Evolutionary conservation across 2,888 invertebrate species (phyloP).

Genomic region (Amphiduros pacificus): DNA sequence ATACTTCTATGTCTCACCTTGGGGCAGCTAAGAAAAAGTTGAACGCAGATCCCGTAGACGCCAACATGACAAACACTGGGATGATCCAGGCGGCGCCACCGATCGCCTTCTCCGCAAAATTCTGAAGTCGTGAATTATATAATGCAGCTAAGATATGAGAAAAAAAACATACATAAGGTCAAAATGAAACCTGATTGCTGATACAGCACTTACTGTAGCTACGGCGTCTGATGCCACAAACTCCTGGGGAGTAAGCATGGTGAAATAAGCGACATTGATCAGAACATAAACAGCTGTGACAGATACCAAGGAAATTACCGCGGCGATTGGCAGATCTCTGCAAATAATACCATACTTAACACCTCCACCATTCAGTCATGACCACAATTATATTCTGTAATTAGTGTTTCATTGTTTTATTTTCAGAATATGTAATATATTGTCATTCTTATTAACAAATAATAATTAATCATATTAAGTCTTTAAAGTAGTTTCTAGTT

Average conservation of each 20-base stretch:
- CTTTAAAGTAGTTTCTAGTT: no score
- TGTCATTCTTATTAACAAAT: no score
- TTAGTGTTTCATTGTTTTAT: no score
- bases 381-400: no score
- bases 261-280: conserved; percentile 12
- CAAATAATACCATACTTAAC: no score
- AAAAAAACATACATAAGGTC: no score
- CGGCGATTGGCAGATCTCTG: conserved; percentile 14
- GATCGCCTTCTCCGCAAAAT: conserved; percentile 2
- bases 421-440: no score
- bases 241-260: conserved; percentile 6
- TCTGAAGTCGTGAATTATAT: no score
- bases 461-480: no score
- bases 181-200: no score
- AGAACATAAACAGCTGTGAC: conserved; percentile 5
- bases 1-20: neutral
- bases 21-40: conserved; percentile 4
- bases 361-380: no score
- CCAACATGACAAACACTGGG: conserved; percentile 8
- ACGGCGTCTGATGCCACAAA: conserved; percentile 6
- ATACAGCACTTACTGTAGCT: conserved; percentile 4
- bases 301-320: neutral
- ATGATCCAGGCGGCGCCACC: conserved; percentile 1
- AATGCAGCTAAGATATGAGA: no score
- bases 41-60: conserved; percentile 1